Base-by-base conservation (phyloP, 2,113 vertebrate species). In the Fulica atra region DNA sequence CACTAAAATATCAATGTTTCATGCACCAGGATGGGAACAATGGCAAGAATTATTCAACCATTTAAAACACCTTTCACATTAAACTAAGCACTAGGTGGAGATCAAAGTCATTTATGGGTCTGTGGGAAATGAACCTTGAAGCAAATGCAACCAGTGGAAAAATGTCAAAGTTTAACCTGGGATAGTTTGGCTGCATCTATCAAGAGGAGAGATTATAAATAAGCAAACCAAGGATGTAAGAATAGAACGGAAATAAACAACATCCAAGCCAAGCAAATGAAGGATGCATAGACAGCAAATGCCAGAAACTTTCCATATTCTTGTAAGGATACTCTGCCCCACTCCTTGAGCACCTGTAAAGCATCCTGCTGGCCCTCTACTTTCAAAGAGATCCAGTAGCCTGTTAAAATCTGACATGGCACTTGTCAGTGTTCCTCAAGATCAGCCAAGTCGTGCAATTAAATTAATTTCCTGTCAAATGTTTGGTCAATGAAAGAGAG, bases 121-220 rank as follows among this genome's bases (percentile, higher is more conserved):
- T 78, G 60, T 50, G 63, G 59, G 88, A 96, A 97, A 92, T 93
- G 90, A 97, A 95, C 94, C 94, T 57, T 93, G 63, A 93, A 96
- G 77, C 89, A 96, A 96, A 96, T 46, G 84, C 73, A 94, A 65
- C 84, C 33, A 8, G 42, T 60, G 90, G 53, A 29, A 92, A 96
- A 96, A 88, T 79, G 88, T 89, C 82, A 87, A 94, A 68, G 81
- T 86, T 94, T 53, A 88, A 73, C 69, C 36, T 46, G 1, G 3
- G n/a, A 92, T 40, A 20, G 6, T 31, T 74, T 90, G 79, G 53
- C 56, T 81, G 24, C 85, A 86, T 76, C 69, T 57, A 87, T 64
- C 50, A 31, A 79, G 44, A 73, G 81, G 59, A 94, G 68, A 86
- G 33, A 51, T 74, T 70, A 69, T 36, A 86, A 82, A 81, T 71